phyloP scores from a whole-genome alignment of 2,888 invertebrate species.

The Odontocerum albicorne region DNA sequence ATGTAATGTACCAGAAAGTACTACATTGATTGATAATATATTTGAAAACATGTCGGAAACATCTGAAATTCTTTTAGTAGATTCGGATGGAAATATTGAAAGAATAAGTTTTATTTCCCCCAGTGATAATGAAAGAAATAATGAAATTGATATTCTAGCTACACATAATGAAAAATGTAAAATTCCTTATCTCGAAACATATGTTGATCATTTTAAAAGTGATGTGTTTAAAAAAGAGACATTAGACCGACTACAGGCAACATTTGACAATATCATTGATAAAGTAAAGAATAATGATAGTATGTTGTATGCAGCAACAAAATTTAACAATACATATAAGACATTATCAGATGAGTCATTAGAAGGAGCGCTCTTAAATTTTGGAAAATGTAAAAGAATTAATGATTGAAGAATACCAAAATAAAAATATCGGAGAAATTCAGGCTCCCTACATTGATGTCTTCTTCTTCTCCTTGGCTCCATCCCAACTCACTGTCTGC shows the following conservation, averaged over 20 bases:
- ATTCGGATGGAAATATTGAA: slow-evolving; percentile 12
- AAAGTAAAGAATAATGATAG: background rate
- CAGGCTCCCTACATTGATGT: too few species aligned
- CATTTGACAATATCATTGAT: slow-evolving; percentile 9
- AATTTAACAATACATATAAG: slow-evolving; percentile 3
- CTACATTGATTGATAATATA: slow-evolving; percentile 1
- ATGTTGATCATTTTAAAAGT: too few species aligned
- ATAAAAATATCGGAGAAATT: background rate
- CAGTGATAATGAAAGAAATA: too few species aligned
- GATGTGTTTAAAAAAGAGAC: background rate
- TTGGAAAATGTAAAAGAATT: background rate
- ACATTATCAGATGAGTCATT: slow-evolving; percentile 3
- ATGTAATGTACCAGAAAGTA: background rate
- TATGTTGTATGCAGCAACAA: slow-evolving; percentile 1
- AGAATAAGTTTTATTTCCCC: slow-evolving; percentile 6
- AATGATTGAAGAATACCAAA: background rate
- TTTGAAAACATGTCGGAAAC: slow-evolving; percentile 15
- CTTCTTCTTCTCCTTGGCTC: too few species aligned
- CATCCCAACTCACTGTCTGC: too few species aligned
- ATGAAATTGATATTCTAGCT: too few species aligned
- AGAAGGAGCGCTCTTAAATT: background rate
- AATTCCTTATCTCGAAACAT: too few species aligned
- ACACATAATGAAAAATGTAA: too few species aligned
- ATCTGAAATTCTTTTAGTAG: slow-evolving; percentile 14
- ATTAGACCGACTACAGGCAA: slow-evolving; percentile 4